Evolutionary conservation across 2,113 vertebrate species (phyloP).

Genomic region (Lethenteron reissneri): DNA sequence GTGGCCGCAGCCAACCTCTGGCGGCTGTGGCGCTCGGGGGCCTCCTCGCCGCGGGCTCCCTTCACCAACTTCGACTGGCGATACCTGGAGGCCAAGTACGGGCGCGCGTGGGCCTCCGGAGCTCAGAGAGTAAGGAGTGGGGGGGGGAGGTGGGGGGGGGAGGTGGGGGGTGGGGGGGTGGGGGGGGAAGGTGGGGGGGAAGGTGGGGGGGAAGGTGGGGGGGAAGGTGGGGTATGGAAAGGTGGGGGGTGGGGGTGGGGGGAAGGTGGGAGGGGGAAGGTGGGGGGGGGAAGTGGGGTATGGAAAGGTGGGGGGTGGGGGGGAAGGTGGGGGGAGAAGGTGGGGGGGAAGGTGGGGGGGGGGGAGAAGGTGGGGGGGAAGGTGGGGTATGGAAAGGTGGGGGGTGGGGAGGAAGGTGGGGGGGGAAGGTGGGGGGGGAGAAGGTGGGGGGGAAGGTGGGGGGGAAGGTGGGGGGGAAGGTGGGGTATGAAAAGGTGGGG

Average conservation of each 20-base stretch:
- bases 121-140: not conserved
- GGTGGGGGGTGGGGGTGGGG: no score
- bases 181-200: no score
- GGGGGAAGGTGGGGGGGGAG: not conserved
- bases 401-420: not conserved
- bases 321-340: no score
- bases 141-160: not conserved
- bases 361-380: not conserved
- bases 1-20: slow-evolving; percentile 64
- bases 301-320: no score
- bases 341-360: no score
- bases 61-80: slow-evolving; percentile 91
- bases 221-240: no score
- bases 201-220: no score
- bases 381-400: not conserved
- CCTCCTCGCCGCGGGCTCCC: slow-evolving; percentile 63
- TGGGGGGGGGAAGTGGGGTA: no score
- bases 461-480: not conserved
- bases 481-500: no score
- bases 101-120: slow-evolving; percentile 29
- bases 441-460: not conserved
- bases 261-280: no score
- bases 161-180: no score
- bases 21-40: slow-evolving; percentile 77
- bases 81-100: slow-evolving; percentile 83